These are phyloP conservation scores for Trogon surrucura DNA, from an alignment of 2,113 vertebrate species.

Conservation along the genomic window DNA sequence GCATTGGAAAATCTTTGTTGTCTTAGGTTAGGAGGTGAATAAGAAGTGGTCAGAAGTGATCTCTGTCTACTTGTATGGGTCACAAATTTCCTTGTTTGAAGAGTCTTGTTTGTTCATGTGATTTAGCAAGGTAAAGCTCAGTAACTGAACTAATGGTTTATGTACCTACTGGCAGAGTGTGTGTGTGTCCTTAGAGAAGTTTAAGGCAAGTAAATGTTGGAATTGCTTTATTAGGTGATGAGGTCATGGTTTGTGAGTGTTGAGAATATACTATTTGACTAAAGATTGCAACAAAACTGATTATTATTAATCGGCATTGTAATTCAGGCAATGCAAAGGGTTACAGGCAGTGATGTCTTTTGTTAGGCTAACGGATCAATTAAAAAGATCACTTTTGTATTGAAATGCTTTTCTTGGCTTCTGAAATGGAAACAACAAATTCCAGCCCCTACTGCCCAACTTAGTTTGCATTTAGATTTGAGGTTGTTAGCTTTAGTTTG, in stretches of 20 bases:
- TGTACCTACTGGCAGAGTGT: rapidly evolving
- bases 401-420: not conserved
- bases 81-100: not conserved
- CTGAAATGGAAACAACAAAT: not conserved
- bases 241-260: not conserved
- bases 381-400: not conserved
- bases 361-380: not conserved
- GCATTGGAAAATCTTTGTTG: not conserved
- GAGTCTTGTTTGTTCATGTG: not conserved
- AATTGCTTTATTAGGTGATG: not conserved
- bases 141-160: rapidly evolving
- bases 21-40: not conserved
- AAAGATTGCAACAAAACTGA: not conserved
- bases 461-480: not conserved
- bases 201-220: not conserved
- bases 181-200: too few relatives aligned
- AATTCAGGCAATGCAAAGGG: not conserved
- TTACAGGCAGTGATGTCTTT: not conserved
- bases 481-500: not conserved
- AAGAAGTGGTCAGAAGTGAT: not conserved
- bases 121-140: not conserved
- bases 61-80: not conserved
- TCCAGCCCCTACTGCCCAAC: not conserved
- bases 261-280: not conserved
- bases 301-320: not conserved